Base-by-base conservation (phyloP, 2,888 invertebrate species). In the Troilus luridus region DNA sequence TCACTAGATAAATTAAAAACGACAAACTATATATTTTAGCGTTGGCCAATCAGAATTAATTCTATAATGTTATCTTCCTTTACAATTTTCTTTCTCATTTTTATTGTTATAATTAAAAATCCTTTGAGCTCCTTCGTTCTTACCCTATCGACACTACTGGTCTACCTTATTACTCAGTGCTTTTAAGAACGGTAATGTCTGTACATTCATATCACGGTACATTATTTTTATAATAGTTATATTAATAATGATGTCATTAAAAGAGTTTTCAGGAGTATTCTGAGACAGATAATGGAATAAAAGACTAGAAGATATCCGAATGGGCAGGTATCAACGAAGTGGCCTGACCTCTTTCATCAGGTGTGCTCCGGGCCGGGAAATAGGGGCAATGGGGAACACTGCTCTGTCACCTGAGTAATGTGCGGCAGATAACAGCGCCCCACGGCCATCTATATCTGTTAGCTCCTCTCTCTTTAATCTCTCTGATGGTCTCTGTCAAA, bases 401-500 rank as follows among this genome's bases (percentile, higher is more conserved):
- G 67, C 12, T 12, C 72, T 27, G 72, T 77, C 72, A 77, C 27
- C 27, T 77, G 72, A 77, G 17, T 77, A 24, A 77, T 77, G 72
- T 21, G 27, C 27, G 24, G 17, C 72, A 41, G 72, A 77, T 77
- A 77, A 10, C 72, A 41, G 17, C 17, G 27, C 27, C 41, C 41
- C 72, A 24, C 27, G 27, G 72, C 72, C 72, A 77, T 77, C 72
- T 41, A 77, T 77, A 77, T 77, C 27, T 77, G 17, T 77, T 77
- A 77, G 41, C 72, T 9, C 19, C 27, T 41, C 17, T 19, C 17
- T 7, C 27, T 41, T 77, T 77, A 77, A 77, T 77, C 41, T 77
- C 72, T 41, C 1, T 77, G 17, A 27, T 77, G 72, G 72, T 17
- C 17, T 41, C 72, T 24, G 27, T 41, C 72, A 41, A 41, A 1